Evolutionary conservation across 1,140 invertebrate genomes (phyloP), one percentile per base, ranked within the genome.

Genomic region (Drosophila punjabiensis): DNA sequence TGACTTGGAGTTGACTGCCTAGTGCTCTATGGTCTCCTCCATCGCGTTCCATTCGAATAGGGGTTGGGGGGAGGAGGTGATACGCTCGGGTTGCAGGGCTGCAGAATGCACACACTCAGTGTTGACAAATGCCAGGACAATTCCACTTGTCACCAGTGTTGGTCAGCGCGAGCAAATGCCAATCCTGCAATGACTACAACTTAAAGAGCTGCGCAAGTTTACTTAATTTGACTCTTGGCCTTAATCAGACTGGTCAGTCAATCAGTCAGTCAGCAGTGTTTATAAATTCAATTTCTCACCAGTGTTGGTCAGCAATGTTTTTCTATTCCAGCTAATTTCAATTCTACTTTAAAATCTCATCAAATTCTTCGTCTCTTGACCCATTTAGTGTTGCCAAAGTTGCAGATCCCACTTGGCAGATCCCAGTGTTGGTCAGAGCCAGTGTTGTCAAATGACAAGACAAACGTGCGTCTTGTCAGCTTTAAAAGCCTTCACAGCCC

Each of bases 1-100:
- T 74, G 55, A 52, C 56, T 73, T 74, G 50, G 35, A 70, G 53
- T 16, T 48, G 66, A 69, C 66, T 65, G 66, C 28, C 55, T 56
- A 24, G 53, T 37, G 18, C 53, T 37, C 20, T 16, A 16, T 56
- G 18, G 62, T 28, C 52, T 58, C 13, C 35, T 48, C 32, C 32
- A 20, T 64, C 30, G 14, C 37, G 39, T 39, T 37, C 7, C 67
- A 20, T 4, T 18, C 14, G 16, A 58, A 48, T 65, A 33, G n/a
- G 32, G 45, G 43, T n/a, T n/a, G 45, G 20, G 7, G 5, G 13
- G n/a, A 28, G 24, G 35, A 30, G 43, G 18, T 16, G 16, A 16
- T 47, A 32, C 11, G 37, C n/a, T 11, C 61, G 35, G 30, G 16
- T 16, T 8, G 30, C 18, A 37, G 5, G 32, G 11, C 32, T 28